phyloP scores from a whole-genome alignment of 2,113 vertebrate genomes.

The Alces alces region DNA sequence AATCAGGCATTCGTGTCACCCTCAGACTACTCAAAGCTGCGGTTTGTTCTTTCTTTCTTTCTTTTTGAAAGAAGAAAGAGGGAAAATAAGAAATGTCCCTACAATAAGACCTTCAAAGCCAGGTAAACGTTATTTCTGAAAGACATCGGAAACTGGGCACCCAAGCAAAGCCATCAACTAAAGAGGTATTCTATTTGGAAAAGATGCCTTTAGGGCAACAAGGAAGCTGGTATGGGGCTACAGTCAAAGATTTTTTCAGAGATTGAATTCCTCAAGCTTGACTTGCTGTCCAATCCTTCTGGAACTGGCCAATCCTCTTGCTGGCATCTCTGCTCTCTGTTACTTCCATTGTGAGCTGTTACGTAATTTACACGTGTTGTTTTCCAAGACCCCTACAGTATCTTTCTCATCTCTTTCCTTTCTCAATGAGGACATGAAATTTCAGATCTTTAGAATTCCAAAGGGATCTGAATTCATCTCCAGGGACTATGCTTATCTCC shows the following conservation, averaged over 20 bases:
- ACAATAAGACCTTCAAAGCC: slow-evolving; percentile 53
- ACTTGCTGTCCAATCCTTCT: not conserved
- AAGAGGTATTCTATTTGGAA: not conserved
- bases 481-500: not conserved
- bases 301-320: not conserved
- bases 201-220: not conserved
- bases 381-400: not conserved
- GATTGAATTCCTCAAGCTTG: not conserved
- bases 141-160: slow-evolving; percentile 5
- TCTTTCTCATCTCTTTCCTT: not conserved
- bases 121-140: slow-evolving; percentile 48
- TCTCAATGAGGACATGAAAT: not conserved
- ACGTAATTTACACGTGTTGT: not conserved
- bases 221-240: not conserved
- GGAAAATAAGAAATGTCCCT: slow-evolving; percentile 62
- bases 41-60: slow-evolving; percentile 30
- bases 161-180: slow-evolving; percentile 21
- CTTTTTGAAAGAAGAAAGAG: slow-evolving; percentile 64
- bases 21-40: slow-evolving; percentile 48
- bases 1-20: slow-evolving; percentile 38
- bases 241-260: not conserved
- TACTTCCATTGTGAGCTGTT: not conserved
- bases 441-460: not conserved
- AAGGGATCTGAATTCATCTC: not conserved
- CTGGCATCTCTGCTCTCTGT: not conserved